Percentiles rank a stretch among this genome's conserved stretches.
Conservation (phyloP, 2,888 invertebrate genomes). For the Serripes groenlandicus region DNA sequence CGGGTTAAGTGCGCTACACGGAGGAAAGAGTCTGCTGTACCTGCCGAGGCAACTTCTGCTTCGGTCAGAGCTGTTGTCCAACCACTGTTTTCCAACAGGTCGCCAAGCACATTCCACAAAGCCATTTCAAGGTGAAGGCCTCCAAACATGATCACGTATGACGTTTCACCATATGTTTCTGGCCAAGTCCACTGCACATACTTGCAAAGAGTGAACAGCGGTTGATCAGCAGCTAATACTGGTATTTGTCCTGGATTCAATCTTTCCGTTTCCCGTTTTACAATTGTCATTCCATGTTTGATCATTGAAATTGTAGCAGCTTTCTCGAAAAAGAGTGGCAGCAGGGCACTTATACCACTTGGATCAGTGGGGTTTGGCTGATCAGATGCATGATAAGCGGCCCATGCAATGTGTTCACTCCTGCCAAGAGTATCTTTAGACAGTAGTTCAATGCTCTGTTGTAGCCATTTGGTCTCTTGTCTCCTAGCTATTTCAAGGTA, state of each 20-base stretch:
- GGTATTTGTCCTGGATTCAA: constrained; percentile 1
- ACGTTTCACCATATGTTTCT: constrained; percentile 72
- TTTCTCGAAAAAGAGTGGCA: constrained; percentile 69
- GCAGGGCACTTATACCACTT: constrained; percentile 29
- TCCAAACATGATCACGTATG: constrained; percentile 76
- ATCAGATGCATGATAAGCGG: constrained; percentile 44
- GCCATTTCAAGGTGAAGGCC: constrained; percentile 81
- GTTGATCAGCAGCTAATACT: constrained; percentile 14
- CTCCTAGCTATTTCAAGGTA: constrained; percentile 1
- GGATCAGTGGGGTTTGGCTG: neutral
- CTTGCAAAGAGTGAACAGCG: constrained; percentile 61
- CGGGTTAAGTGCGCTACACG: constrained; percentile 54
- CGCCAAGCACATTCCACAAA: constrained; percentile 71
- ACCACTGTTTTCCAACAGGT: constrained; percentile 71
- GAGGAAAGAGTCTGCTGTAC: constrained; percentile 69
- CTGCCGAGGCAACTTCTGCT: constrained; percentile 71
- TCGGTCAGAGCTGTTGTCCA: constrained; percentile 68
- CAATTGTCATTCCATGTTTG: constrained; percentile 53
- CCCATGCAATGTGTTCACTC: constrained; percentile 33
- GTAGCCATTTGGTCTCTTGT: neutral
- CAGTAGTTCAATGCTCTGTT: neutral
- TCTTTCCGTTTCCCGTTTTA: neutral
- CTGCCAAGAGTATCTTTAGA: neutral
- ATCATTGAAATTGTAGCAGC: constrained; percentile 31
- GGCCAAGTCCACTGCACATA: constrained; percentile 78